A percentile compares a stretch with the other conserved stretches of the same genome.
phyloP scores from a whole-genome alignment of 2,888 invertebrate genomes.

The Hydriomena furcata region DNA sequence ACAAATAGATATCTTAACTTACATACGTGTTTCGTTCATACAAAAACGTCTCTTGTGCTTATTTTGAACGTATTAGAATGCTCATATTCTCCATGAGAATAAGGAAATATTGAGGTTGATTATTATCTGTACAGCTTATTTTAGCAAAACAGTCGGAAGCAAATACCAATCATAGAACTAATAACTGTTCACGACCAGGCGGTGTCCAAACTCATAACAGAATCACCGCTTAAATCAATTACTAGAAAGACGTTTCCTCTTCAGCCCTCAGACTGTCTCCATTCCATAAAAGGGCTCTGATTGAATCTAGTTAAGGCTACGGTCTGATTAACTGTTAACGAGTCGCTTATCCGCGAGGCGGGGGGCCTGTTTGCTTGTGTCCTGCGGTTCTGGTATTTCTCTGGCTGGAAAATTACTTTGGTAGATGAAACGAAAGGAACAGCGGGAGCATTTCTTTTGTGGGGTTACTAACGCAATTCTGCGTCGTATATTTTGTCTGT shows the following conservation, averaged over 20 bases:
- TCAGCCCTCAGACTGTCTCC: conserved; percentile 31
- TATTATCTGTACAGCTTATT: too few species aligned
- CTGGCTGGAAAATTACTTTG: not conserved
- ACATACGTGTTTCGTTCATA: too few species aligned
- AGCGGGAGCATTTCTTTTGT: not conserved
- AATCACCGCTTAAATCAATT: conserved; percentile 24
- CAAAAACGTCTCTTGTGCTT: too few species aligned
- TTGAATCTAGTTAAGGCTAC: conserved; percentile 50
- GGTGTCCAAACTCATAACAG: conserved; percentile 7
- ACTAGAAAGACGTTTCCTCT: conserved; percentile 54
- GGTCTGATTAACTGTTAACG: conserved; percentile 26
- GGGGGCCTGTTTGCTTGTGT: conserved; percentile 17
- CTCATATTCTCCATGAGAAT: too few species aligned
- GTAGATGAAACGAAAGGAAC: not conserved
- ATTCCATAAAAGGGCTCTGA: conserved; percentile 37
- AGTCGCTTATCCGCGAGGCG: conserved; percentile 2
- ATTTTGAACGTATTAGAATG: too few species aligned
- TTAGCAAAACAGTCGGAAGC: too few species aligned
- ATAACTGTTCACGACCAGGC: not conserved
- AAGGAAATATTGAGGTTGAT: too few species aligned
- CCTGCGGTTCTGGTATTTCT: conserved; percentile 11
- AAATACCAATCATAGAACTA: not conserved
- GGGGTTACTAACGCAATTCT: too few species aligned
- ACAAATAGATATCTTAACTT: too few species aligned
- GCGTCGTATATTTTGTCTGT: too few species aligned